Base-by-base conservation (phyloP, 2,888 invertebrate genomes). In the Callyntrura guangdongensis region DNA sequence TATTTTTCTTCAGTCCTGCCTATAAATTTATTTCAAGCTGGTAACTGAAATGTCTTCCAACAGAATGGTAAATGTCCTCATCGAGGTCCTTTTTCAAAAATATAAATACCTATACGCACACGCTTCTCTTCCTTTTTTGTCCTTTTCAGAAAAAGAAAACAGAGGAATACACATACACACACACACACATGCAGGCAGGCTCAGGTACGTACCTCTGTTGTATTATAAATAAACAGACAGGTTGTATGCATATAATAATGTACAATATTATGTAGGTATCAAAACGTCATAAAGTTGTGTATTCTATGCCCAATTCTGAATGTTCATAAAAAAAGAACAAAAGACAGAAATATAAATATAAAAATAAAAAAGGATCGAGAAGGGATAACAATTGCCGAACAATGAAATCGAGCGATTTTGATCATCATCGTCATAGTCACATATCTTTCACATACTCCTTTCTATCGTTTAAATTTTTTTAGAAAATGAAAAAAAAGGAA, bases 201-300 rank as follows among this genome's bases (percentile, higher is more conserved):
- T 36, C 36, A 36, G 36, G 36, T 36, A 36, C 36, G 36, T 36
- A 36, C 36, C 36, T 36, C 36, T 36, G 36, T 36, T 36, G 36
- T 36, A 6, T 36, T 36, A 81, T 61, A 61, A 59, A 81, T 81
- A 81, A 59, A 45, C 36, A 45, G 81, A 81, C 81, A 81, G 81
- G 81, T 81, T 59, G 81, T 81, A 79, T 25, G 6, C 6, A 36
- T 36, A 36, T 6, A 36, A 2, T 2, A 2, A 36, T 2, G 6
- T 36, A 36, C 36, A 36, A 36, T 36, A 36, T 36, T 36, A 79
- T 20, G 81, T 81, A 59, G 61, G 81, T 61, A 81, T 81, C 81
- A 81, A 81, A 81, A 81, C 56, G 81, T 81, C 81, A 81, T 81
- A 81, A 81, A 81, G 36, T 36, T 59, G 59, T 45, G 59, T 61